phyloP scores from a whole-genome alignment of 2,797 vertebrate species.

The Alectoris magna region DNA sequence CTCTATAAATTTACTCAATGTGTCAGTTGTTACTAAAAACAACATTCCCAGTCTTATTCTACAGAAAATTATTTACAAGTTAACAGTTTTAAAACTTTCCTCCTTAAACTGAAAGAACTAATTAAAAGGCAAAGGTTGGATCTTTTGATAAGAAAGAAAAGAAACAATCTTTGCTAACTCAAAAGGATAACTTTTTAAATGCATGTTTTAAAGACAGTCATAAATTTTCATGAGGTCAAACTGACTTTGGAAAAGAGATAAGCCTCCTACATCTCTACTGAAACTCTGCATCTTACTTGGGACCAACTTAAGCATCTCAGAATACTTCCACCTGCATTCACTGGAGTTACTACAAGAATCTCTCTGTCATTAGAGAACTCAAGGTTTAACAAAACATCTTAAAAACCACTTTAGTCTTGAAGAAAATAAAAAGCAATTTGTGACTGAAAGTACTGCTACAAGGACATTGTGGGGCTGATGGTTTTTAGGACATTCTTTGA shows the following conservation, averaged over 20 bases:
- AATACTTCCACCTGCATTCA: neutral
- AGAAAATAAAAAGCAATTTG: neutral
- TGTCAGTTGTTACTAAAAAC: neutral
- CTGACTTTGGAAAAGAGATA: neutral
- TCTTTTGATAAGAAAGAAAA: neutral
- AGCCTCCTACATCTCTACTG: neutral
- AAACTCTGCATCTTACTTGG: neutral
- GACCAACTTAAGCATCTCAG: neutral
- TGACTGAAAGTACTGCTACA: neutral
- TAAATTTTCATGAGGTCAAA: neutral
- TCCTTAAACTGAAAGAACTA: neutral
- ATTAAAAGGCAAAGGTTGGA: neutral
- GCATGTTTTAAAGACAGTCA: neutral
- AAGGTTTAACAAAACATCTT: neutral
- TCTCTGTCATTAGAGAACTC: neutral
- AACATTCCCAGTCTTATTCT: neutral
- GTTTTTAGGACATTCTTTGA: neutral
- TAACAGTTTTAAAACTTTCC: neutral
- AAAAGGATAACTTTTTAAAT: neutral
- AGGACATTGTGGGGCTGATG: neutral
- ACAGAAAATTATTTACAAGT: neutral
- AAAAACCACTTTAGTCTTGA: neutral
- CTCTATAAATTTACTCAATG: neutral
- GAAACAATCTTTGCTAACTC: neutral
- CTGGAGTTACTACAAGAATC: neutral